Base-by-base conservation (phyloP, 2,113 vertebrate genomes). In the Rhinichthys klamathensis region DNA sequence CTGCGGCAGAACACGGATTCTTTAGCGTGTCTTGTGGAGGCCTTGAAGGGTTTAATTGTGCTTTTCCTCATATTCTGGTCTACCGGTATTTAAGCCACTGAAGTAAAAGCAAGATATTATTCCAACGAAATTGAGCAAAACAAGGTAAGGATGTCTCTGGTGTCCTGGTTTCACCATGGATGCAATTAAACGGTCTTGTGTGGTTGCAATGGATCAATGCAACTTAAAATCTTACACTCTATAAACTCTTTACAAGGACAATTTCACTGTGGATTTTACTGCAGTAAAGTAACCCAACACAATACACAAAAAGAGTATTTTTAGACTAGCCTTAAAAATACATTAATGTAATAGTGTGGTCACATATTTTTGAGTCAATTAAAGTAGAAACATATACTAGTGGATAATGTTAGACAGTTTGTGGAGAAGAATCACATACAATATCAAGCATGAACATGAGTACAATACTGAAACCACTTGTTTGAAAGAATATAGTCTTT, bases 1-100 rank as follows among this genome's bases (percentile, higher is more conserved):
- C 74, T 76, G 46, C 27, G 25, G 46, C 74, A 51, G 8, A 32
- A 54, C 8, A 76, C 74, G 11, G 73, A 76, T 76, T 51, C 46
- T 30, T 76, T 32, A 32, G 25, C 51, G 18, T 18, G 49, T 30
- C 25, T 51, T 56, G 49, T 76, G 72, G 44, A 30, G 23, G 49
- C 13, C 74, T 76, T 49, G 2, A 11, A 76, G 27, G 74, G 74
- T 76, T 27, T 51, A 30, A 76, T 76, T 54, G 25, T 13, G 9
- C 46, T 21, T 54, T 76, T 76, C 13, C 15, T 54, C 74, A 76
- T 76, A 25, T 15, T 25, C 25, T 75, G 13, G 1, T 16, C 61
- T 69, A n/a, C n/a, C n/a, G n/a, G n/a, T n/a, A 18, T 69, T 35
- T 32, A 69, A 35, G 30, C 5, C 30, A 16, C 65, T 56, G 54